These are phyloP conservation scores for Parus major DNA, from an alignment of 2,113 vertebrate species.

Conservation along the genomic window DNA sequence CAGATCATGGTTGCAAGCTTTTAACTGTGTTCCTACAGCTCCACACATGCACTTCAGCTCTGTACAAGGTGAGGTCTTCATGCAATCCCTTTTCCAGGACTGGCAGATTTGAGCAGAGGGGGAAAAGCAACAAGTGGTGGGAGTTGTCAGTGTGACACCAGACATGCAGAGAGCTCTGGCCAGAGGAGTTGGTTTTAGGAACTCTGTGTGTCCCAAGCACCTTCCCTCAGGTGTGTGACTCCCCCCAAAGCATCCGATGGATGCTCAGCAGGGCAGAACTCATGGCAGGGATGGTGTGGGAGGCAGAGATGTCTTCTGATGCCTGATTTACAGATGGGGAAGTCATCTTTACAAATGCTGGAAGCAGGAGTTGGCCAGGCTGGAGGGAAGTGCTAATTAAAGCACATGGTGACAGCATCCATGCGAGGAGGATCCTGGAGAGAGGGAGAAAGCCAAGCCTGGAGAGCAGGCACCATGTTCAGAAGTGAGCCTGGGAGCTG, in stretches of 20 bases:
- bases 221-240: not conserved
- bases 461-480: not conserved
- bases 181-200: not conserved
- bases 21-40: rapidly evolving
- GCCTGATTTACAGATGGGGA: not conserved
- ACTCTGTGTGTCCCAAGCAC: not conserved
- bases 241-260: not conserved
- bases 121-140: not conserved
- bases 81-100: not conserved
- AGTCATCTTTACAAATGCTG: not conserved
- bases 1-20: rapidly evolving
- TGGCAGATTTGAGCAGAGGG: not conserved
- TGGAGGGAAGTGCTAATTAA: not conserved
- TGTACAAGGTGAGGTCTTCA: not conserved
- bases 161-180: not conserved
- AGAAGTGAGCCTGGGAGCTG: not conserved
- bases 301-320: not conserved
- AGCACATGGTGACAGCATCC: not conserved
- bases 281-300: not conserved
- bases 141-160: not conserved
- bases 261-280: not conserved
- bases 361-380: not conserved
- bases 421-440: not conserved
- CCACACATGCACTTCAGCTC: rapidly evolving
- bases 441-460: not conserved